Evolutionary conservation across 2,888 invertebrate species (phyloP), one percentile per base, ranked within the genome.

Genomic region (Cosmia trapezina): DNA sequence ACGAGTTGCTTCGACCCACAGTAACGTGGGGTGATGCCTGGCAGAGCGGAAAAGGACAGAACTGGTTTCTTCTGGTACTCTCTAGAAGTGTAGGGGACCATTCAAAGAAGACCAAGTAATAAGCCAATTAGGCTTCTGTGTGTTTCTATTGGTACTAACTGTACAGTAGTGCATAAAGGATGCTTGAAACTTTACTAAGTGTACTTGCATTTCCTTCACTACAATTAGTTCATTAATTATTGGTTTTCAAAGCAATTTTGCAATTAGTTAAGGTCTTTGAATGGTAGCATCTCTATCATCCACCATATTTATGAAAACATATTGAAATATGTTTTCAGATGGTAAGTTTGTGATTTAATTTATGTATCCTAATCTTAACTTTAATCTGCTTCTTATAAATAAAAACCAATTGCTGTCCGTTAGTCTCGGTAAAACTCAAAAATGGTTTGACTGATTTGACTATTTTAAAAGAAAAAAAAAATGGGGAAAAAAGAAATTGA

Each of bases 131-230:
- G 7, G 8, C 37, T 47, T 19, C 22, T 17, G 47, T 70, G 47
- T 47, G 37, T 57, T 57, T 57, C 41, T 41, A 57, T 49, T 49
- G 17, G 17, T 8, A 47, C 56, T 41, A 28, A 28, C 3, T 28
- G 28, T 28, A 28, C 28, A 70, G 45, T 70, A 37, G 19, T 70
- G 28, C 22, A 41, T 47, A 17, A 45, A 33, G 53, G 17, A 22
- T n/a, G 12, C 33, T 69, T n/a, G 17, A 33, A 69, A 69, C 70
- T 69, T 53, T 53, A 11, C 17, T 54, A 22, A 9, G 22, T 69
- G 22, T 45, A 54, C 37, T 56, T 37, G 12, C 28, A 70, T 47
- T 45, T 70, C 3, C 28, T 11, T 70, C n/a, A 17, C 5, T 3
- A 41, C 45, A 17, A 33, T 14, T 9, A 28, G 14, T 28, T 41